A percentile compares a stretch with the other conserved stretches of the same genome.
These are phyloP conservation scores for Coranthus polyacanthus DNA, from an alignment of 2,797 vertebrate genomes.

Conservation along the genomic window DNA sequence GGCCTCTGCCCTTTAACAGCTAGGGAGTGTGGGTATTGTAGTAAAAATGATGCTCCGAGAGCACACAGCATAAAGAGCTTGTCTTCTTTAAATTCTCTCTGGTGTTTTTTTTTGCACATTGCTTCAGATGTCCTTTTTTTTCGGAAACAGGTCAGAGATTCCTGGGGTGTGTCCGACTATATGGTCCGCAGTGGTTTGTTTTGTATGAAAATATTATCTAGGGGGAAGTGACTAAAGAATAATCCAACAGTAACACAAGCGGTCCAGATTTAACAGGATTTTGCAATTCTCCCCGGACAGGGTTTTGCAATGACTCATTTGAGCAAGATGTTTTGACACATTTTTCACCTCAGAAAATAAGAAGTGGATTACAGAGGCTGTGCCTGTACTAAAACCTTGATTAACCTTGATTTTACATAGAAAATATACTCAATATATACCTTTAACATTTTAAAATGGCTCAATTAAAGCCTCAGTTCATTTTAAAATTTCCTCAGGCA, in stretches of 20 bases:
- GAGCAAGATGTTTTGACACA: constrained; percentile 60
- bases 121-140: not conserved
- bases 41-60: constrained; percentile 4
- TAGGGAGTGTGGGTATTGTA: constrained; percentile 17
- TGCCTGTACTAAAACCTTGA: not conserved
- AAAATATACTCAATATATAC: no score
- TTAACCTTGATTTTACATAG: not conserved
- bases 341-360: constrained; percentile 39
- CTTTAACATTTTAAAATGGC: not conserved
- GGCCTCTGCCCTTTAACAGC: constrained; percentile 13
- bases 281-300: constrained; percentile 47
- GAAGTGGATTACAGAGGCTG: constrained; percentile 10
- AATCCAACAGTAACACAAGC: constrained; percentile 26
- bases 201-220: constrained; percentile 46
- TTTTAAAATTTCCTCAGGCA: not conserved
- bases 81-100: not conserved
- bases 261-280: constrained; percentile 58
- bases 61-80: not conserved
- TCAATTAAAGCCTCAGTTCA: not conserved
- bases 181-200: constrained; percentile 27
- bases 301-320: constrained; percentile 57
- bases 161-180: constrained; percentile 30
- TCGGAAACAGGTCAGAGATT: constrained; percentile 35
- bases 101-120: not conserved
- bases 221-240: constrained; percentile 20